Percentiles rank a stretch among this genome's conserved stretches.
phyloP scores from a whole-genome alignment of 2,113 vertebrate species.

The Odontophorus gujanensis region DNA sequence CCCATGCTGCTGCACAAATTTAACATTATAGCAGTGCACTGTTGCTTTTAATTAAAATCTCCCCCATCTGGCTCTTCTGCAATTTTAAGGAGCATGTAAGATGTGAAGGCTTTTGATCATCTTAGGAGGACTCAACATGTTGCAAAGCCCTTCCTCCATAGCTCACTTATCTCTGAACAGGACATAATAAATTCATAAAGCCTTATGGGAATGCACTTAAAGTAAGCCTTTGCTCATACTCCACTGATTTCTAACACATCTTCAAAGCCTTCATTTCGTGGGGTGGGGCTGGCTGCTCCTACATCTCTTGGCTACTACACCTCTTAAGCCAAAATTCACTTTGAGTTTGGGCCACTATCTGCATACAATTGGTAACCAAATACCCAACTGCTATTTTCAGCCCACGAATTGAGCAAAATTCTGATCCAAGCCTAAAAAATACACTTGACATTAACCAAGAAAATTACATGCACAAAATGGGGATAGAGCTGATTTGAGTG shows the following conservation, averaged over 20 bases:
- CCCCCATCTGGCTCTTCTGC: neutral
- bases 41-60: neutral
- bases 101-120: neutral
- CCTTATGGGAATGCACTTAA: neutral
- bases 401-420: neutral
- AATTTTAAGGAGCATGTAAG: neutral
- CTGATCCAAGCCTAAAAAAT: neutral
- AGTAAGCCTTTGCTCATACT: neutral
- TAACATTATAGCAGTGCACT: neutral
- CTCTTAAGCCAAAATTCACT: neutral
- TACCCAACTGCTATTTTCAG: neutral
- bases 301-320: neutral
- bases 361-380: neutral
- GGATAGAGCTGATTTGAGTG: neutral
- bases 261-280: neutral
- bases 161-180: neutral
- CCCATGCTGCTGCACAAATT: neutral
- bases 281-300: neutral
- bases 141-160: neutral
- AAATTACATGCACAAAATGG: neutral
- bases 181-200: neutral
- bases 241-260: neutral
- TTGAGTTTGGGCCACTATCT: neutral
- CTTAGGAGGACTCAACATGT: neutral
- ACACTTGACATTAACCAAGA: neutral